phyloP scores from a whole-genome alignment of 2,888 invertebrate genomes.

The Glomeris marginata region DNA sequence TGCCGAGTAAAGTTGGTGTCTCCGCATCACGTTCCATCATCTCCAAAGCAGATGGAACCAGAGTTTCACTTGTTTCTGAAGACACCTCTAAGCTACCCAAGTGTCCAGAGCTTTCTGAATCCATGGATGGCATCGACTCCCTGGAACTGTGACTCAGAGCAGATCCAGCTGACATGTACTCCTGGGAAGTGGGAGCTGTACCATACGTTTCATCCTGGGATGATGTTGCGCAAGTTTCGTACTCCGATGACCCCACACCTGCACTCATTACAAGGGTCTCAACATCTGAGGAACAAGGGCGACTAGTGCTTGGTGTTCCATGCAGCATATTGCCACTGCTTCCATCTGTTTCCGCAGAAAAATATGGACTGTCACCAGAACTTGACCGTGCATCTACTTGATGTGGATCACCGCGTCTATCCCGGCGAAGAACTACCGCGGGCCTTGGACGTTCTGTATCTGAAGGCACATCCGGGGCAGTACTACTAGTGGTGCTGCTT shows the following conservation, averaged over 20 bases:
- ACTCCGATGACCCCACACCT: slow-evolving; percentile 46
- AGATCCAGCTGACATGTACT: slow-evolving; percentile 71
- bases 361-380: slow-evolving; percentile 77
- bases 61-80: slow-evolving; percentile 81
- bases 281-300: slow-evolving; percentile 73
- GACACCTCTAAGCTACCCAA: slow-evolving; percentile 69
- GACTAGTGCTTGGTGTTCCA: slow-evolving; percentile 37
- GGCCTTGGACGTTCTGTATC: too few species aligned
- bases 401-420: slow-evolving; percentile 48
- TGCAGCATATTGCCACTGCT: slow-evolving; percentile 28
- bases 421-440: slow-evolving; percentile 25
- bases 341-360: slow-evolving; percentile 54
- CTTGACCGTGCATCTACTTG: slow-evolving; percentile 70
- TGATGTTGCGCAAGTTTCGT: slow-evolving; percentile 68
- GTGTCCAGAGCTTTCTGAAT: slow-evolving; percentile 77
- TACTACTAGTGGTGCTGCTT: too few species aligned
- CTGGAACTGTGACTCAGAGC: slow-evolving; percentile 58
- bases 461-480: too few species aligned
- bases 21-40: slow-evolving; percentile 32
- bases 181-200: slow-evolving; percentile 54
- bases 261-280: slow-evolving; percentile 50
- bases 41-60: slow-evolving; percentile 78
- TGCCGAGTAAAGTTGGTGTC: slow-evolving; percentile 26
- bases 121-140: slow-evolving; percentile 77
- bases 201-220: slow-evolving; percentile 59